These are phyloP conservation scores for Micronycteris hirsuta DNA, from an alignment of 2,113 vertebrate genomes.

Conservation along the genomic window DNA sequence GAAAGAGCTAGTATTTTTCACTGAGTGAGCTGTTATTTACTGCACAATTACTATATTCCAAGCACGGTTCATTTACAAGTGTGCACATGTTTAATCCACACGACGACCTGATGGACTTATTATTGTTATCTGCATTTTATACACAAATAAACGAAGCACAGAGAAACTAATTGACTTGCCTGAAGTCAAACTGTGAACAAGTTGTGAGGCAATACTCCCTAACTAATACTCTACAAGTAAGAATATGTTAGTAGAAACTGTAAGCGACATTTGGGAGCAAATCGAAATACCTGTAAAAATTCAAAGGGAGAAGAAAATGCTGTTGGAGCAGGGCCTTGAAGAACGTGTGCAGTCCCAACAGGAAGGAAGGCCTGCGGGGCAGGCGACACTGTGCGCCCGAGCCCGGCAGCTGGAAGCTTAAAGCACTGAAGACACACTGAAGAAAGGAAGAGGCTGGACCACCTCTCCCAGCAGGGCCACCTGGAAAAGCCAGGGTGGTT, in stretches of 20 bases:
- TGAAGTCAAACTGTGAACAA: neutral
- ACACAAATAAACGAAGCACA: neutral
- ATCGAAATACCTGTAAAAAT: neutral
- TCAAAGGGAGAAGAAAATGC: neutral
- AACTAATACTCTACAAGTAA: neutral
- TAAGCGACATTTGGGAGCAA: neutral
- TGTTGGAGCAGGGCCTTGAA: too few relatives aligned
- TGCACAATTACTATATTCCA: neutral
- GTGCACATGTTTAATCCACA: neutral
- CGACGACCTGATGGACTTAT: neutral
- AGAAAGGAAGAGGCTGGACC: neutral
- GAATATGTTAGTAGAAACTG: neutral
- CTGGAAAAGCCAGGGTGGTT: neutral
- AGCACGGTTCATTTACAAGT: neutral
- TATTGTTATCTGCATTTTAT: neutral
- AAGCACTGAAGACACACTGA: fast-evolving
- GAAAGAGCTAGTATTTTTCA: neutral
- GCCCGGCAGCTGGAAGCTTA: neutral
- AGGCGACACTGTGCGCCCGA: neutral
- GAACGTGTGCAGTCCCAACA: fast-evolving
- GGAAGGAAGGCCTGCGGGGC: neutral
- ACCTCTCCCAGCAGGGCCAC: too few relatives aligned
- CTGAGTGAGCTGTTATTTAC: neutral
- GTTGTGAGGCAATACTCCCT: neutral
- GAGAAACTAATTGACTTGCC: neutral